phyloP scores from a whole-genome alignment of 2,888 invertebrate species.

The Drosophila cyrtoloma region DNA sequence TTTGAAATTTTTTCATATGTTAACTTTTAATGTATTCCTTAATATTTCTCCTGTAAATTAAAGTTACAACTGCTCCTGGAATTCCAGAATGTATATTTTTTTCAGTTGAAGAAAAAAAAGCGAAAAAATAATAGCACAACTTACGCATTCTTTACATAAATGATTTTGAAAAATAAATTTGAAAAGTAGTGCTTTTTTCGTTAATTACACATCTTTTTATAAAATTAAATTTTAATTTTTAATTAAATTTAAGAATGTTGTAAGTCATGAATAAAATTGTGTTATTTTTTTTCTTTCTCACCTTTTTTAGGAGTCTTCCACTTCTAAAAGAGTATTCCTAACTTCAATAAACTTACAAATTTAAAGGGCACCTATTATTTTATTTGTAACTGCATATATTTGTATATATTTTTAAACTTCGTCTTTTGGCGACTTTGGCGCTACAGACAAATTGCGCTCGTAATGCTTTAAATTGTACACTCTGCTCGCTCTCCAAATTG shows the following conservation, averaged over 20 bases:
- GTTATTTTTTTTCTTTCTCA: background rate
- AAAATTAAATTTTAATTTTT: background rate
- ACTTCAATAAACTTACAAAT: background rate
- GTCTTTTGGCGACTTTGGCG: conserved; percentile 51
- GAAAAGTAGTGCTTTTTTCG: background rate
- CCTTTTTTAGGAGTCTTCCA: background rate
- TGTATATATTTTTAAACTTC: conserved; percentile 11
- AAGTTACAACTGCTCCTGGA: background rate
- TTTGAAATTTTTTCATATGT: background rate
- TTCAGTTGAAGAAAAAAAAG: too few relatives aligned
- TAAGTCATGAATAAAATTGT: background rate
- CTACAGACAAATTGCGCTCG: conserved; percentile 75
- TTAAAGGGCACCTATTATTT: background rate
- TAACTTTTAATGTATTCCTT: background rate
- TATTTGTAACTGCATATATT: background rate
- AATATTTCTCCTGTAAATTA: background rate
- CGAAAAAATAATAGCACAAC: too few relatives aligned
- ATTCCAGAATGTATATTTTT: background rate
- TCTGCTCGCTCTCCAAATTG: conserved; percentile 63
- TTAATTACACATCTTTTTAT: background rate
- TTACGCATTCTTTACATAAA: too few relatives aligned
- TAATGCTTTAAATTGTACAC: conserved; percentile 78
- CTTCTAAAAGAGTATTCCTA: background rate
- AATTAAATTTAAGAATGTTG: background rate
- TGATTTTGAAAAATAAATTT: background rate